These are phyloP conservation scores for Mechanitis messenoides DNA, from an alignment of 2,888 invertebrate species.

Conservation along the genomic window DNA sequence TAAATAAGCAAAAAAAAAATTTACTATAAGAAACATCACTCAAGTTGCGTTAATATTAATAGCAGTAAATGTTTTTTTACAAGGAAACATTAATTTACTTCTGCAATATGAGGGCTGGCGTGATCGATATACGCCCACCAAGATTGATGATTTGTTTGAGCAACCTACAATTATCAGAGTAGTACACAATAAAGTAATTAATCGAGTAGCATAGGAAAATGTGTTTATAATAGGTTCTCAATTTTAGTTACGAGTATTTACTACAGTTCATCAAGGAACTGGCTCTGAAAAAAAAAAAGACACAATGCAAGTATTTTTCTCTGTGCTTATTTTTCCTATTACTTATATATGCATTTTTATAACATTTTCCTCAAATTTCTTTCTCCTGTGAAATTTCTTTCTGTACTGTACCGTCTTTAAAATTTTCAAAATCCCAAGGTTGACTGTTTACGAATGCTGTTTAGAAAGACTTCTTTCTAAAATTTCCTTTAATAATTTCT, in stretches of 20 bases:
- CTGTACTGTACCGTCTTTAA: too few species aligned
- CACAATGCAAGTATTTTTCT: too few species aligned
- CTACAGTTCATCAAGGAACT: too few species aligned
- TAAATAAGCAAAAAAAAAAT: background rate
- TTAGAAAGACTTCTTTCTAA: too few species aligned
- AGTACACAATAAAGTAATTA: conserved; percentile 6
- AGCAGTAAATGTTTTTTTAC: conserved; percentile 4
- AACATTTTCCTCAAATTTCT: too few species aligned
- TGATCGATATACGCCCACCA: conserved; percentile 48
- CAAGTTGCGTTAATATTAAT: background rate
- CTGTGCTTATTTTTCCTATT: too few species aligned
- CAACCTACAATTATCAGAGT: conserved; percentile 6
- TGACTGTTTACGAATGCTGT: too few species aligned
- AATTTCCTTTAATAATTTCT: too few species aligned
- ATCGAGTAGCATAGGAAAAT: conserved; percentile 3
- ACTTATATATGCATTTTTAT: too few species aligned
- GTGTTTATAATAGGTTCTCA: background rate
- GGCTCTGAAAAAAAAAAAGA: too few species aligned
- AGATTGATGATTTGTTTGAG: conserved; percentile 48
- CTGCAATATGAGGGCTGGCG: conserved; percentile 46
- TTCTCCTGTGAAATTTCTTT: too few species aligned
- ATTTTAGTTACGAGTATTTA: background rate
- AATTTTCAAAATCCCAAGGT: too few species aligned
- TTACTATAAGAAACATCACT: background rate
- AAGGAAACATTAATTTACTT: conserved; percentile 48